Evolutionary conservation across 1,140 invertebrate species (phyloP).

Genomic region (Sogatella furcifera): DNA sequence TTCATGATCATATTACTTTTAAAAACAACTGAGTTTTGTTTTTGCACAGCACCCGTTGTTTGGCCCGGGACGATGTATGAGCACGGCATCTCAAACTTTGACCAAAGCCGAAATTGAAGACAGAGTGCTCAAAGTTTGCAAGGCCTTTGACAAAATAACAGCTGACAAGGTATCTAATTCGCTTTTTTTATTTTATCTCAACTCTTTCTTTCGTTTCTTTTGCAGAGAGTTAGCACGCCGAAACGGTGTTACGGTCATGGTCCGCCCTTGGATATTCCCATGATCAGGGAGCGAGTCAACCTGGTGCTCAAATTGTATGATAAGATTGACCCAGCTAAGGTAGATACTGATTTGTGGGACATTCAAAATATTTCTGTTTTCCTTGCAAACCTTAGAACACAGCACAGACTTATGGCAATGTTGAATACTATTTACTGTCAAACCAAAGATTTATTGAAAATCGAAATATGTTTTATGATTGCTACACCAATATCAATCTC

Average conservation of each 20-base stretch:
- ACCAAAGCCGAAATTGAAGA: conserved; percentile 47
- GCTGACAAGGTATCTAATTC: conserved; percentile 56
- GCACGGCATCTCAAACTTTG: not conserved
- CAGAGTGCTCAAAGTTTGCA: conserved; percentile 65
- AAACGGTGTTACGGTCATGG: conserved; percentile 58
- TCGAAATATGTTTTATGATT: too few relatives aligned
- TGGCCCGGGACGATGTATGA: too few relatives aligned
- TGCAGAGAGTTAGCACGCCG: conserved; percentile 46
- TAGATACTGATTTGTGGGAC: conserved; percentile 35
- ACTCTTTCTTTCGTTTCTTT: conserved; percentile 38
- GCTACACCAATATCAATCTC: too few relatives aligned
- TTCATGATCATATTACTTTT: too few relatives aligned
- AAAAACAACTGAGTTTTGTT: too few relatives aligned
- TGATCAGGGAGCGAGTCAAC: conserved; percentile 78
- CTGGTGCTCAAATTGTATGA: conserved; percentile 92
- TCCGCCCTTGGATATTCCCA: conserved; percentile 55
- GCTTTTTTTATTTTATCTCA: conserved; percentile 25
- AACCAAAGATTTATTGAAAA: too few relatives aligned
- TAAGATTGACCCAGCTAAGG: conserved; percentile 88
- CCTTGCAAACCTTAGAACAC: too few relatives aligned
- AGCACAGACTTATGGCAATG: too few relatives aligned
- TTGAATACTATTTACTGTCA: too few relatives aligned
- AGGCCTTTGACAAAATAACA: conserved; percentile 67
- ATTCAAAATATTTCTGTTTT: too few relatives aligned
- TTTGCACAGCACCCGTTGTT: too few relatives aligned